A percentile compares a stretch with the other conserved stretches of the same genome.
Evolutionary conservation across 2,888 invertebrate species (phyloP).

Genomic region (Amblyjoppa fuscipennis): DNA sequence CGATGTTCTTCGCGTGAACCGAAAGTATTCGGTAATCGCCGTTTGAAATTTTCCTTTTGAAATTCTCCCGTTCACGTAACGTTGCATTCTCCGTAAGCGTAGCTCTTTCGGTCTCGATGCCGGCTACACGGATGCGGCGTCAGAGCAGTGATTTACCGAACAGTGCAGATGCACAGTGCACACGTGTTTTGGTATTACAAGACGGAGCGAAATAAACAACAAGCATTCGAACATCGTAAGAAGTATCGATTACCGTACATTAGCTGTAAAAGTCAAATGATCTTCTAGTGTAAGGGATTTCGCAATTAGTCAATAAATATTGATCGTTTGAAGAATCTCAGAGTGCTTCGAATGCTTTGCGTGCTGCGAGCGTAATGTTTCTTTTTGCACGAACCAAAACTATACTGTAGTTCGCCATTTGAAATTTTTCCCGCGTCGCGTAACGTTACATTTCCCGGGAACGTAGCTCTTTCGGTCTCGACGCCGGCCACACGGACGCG

Average conservation of each 20-base stretch:
- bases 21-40: too few species aligned
- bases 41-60: too few species aligned
- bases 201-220: not conserved
- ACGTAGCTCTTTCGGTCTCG: not conserved
- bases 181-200: not conserved
- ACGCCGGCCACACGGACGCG: not conserved
- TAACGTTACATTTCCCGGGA: not conserved
- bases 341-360: not conserved
- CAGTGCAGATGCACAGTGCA: not conserved
- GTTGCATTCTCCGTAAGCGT: not conserved
- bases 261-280: conserved; percentile 62
- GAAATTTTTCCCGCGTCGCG: not conserved
- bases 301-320: conserved; percentile 53
- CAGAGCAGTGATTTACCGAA: not conserved
- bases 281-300: conserved; percentile 58
- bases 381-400: too few species aligned
- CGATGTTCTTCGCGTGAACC: too few species aligned
- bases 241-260: conserved; percentile 49
- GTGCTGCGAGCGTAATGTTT: not conserved
- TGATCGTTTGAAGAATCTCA: conserved; percentile 21
- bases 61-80: not conserved
- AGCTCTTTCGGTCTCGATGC: not conserved
- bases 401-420: not conserved
- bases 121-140: not conserved
- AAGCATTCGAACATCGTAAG: not conserved